These are phyloP conservation scores for Corvus moneduloides DNA, from an alignment of 2,113 vertebrate genomes.

Conservation along the genomic window DNA sequence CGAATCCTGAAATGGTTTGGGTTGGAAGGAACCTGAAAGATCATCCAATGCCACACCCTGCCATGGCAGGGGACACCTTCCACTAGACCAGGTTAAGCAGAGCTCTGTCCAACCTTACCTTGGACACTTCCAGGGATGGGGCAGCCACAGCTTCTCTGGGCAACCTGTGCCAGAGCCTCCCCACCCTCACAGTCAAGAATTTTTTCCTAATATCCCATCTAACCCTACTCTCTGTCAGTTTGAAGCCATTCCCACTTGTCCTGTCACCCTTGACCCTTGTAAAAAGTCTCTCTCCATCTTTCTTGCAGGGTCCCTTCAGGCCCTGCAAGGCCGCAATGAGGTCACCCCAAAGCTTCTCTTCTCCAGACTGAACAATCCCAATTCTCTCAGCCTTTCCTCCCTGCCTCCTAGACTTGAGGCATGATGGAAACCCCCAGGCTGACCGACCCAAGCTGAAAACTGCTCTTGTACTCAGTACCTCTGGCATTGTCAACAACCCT, in stretches of 20 bases:
- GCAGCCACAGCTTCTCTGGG: background rate
- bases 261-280: background rate
- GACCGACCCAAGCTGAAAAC: background rate
- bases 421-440: background rate
- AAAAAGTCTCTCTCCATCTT: background rate
- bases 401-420: background rate
- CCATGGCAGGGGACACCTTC: background rate
- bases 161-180: background rate
- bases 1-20: background rate
- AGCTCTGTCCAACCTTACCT: background rate
- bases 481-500: background rate
- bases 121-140: background rate
- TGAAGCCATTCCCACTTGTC: background rate
- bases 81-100: accelerated
- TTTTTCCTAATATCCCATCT: background rate
- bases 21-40: background rate
- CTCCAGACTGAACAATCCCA: background rate
- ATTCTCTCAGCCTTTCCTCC: background rate
- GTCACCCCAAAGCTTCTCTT: background rate
- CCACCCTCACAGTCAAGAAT: background rate
- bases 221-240: background rate
- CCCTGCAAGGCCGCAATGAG: background rate
- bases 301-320: background rate
- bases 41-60: background rate
- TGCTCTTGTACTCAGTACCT: background rate